Evolutionary conservation across 2,113 vertebrate species (phyloP).

Genomic region (Prunella himalayana): DNA sequence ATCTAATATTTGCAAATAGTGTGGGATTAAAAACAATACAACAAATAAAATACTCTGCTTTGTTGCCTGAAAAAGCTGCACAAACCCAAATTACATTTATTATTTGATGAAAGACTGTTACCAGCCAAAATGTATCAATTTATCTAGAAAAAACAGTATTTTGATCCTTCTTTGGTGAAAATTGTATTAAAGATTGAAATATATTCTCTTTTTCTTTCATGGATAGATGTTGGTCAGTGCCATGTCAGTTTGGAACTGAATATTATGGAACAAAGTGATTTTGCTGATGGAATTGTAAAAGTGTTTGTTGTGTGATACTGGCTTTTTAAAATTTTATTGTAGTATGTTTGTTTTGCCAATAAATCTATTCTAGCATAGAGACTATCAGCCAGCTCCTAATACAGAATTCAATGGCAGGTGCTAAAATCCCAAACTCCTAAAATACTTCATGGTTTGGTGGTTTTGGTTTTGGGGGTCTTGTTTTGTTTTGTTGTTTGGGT

Average conservation of each 20-base stretch:
- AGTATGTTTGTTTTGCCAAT: background rate
- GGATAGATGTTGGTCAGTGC: background rate
- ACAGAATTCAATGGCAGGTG: background rate
- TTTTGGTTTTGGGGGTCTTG: background rate
- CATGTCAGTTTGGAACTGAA: background rate
- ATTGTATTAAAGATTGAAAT: background rate
- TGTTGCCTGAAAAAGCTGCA: background rate
- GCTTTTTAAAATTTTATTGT: background rate
- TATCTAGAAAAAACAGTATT: background rate
- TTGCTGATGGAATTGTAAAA: background rate
- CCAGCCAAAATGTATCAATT: background rate
- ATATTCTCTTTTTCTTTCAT: background rate
- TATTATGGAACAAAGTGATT: too few species aligned
- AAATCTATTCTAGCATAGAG: background rate
- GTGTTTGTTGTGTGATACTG: background rate
- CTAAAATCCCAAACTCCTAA: background rate
- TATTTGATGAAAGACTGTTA: background rate
- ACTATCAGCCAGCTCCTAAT: background rate
- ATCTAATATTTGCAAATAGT: background rate
- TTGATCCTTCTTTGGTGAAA: background rate
- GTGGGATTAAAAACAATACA: background rate
- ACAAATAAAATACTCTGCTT: background rate
- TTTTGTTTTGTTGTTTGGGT: background rate
- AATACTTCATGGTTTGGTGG: background rate
- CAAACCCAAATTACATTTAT: background rate